Conservation (phyloP, 1,140 invertebrate genomes). For the Proales similis region DNA sequence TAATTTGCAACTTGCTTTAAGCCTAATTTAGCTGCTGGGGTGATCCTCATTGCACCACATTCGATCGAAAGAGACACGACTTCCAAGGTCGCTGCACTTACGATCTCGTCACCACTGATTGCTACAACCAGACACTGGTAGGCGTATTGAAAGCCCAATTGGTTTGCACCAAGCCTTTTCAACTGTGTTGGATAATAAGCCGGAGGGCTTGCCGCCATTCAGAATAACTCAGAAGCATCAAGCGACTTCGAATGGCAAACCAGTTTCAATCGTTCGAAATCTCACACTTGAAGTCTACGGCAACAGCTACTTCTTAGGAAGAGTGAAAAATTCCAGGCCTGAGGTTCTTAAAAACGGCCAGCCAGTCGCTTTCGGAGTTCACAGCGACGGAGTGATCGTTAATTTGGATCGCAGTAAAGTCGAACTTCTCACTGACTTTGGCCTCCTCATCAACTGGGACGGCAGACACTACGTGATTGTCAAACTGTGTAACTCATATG, state of each 20-base stretch:
- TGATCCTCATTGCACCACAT: slow-evolving; percentile 26
- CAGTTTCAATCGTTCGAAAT: no score
- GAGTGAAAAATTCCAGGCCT: no score
- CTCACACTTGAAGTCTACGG: no score
- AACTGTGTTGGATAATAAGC: neutral
- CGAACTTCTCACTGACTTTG: no score
- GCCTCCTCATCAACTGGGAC: slow-evolving; percentile 21
- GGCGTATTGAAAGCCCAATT: neutral
- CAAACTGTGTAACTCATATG: slow-evolving; percentile 17
- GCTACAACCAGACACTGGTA: neutral
- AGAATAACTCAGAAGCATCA: no score
- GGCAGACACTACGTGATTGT: slow-evolving; percentile 26
- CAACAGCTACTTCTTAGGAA: no score
- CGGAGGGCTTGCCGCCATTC: slow-evolving; percentile 12
- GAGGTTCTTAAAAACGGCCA: no score
- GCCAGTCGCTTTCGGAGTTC: no score
- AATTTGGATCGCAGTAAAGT: no score
- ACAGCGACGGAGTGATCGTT: no score
- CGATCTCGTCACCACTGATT: slow-evolving; percentile 8
- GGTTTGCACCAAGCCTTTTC: neutral
- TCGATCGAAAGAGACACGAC: slow-evolving; percentile 2
- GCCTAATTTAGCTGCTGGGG: slow-evolving; percentile 9
- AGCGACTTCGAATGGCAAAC: no score
- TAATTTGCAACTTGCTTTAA: neutral
- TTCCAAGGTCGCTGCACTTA: slow-evolving; percentile 28